These are phyloP conservation scores for Jordanella pulchra DNA, from an alignment of 2,797 vertebrate species.

Conservation along the genomic window DNA sequence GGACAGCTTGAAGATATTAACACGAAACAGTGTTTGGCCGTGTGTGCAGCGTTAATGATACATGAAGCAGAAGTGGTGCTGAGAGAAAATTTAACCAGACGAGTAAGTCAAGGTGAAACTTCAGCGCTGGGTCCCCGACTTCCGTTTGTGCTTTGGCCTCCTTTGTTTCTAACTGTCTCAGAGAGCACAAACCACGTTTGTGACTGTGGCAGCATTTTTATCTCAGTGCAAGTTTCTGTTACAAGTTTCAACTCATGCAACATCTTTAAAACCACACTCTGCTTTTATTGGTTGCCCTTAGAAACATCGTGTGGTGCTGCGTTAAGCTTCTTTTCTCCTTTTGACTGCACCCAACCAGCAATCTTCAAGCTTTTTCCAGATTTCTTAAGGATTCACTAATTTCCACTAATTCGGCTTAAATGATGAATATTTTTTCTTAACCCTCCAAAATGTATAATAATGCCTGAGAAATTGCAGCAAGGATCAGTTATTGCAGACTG, in stretches of 20 bases:
- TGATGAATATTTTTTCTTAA: not conserved
- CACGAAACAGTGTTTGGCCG: conserved; percentile 43
- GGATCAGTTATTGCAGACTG: conserved; percentile 2
- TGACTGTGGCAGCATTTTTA: conserved; percentile 24
- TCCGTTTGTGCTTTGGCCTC: conserved; percentile 27
- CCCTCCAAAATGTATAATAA: not conserved
- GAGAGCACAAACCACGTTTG: conserved; percentile 39
- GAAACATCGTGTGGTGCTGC: conserved; percentile 25
- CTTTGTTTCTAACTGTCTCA: conserved; percentile 35
- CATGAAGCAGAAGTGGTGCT: conserved; percentile 41
- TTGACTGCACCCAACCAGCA: conserved; percentile 20
- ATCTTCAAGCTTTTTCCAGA: conserved; percentile 5
- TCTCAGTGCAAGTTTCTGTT: conserved; percentile 34
- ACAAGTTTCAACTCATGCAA: conserved; percentile 7
- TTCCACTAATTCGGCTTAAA: not conserved
- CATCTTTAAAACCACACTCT: conserved; percentile 22
- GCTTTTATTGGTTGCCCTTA: conserved; percentile 16
- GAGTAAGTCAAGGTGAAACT: conserved; percentile 58
- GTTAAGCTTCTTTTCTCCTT: conserved; percentile 12
- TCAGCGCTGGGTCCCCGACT: conserved; percentile 27
- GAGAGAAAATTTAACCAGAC: conserved; percentile 48
- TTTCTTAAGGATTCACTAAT: not conserved
- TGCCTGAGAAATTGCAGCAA: not conserved
- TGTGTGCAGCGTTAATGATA: conserved; percentile 45
- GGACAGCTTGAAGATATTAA: conserved; percentile 66